A percentile compares a stretch with the other conserved stretches of the same genome.
These are phyloP conservation scores for Synergus japonicus DNA, from an alignment of 2,888 invertebrate species.

Conservation along the genomic window DNA sequence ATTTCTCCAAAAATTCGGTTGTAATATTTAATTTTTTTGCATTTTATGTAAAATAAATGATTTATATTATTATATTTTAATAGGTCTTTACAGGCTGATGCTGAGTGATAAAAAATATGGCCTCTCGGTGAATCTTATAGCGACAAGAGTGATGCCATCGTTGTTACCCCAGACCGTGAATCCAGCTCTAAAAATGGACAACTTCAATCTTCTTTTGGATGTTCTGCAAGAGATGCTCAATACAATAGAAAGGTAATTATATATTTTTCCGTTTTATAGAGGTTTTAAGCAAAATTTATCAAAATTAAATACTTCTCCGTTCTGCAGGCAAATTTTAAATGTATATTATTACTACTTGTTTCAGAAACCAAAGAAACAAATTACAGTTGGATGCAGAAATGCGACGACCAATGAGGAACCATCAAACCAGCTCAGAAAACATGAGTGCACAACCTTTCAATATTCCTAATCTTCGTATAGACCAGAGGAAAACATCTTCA, in stretches of 20 bases:
- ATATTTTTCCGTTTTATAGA: not conserved
- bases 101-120: constrained; percentile 94
- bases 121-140: constrained; percentile 93
- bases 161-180: constrained; percentile 95
- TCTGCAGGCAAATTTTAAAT: too few species aligned
- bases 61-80: constrained; percentile 52
- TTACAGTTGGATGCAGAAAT: constrained; percentile 92
- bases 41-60: not conserved
- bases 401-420: constrained; percentile 84
- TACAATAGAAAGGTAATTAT: constrained; percentile 85
- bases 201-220: constrained; percentile 88
- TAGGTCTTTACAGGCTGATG: constrained; percentile 95
- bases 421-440: constrained; percentile 92
- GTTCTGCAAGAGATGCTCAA: constrained; percentile 96
- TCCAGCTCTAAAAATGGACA: constrained; percentile 89
- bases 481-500: constrained; percentile 92
- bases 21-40: not conserved
- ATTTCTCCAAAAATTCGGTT: not conserved
- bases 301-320: too few species aligned
- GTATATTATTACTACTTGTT: constrained; percentile 55
- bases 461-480: constrained; percentile 92
- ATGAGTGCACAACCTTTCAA: constrained; percentile 91
- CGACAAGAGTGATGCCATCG: constrained; percentile 94
- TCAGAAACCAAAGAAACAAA: constrained; percentile 89
- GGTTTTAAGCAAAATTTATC: too few species aligned